Evolutionary conservation across 2,888 invertebrate species (phyloP), one percentile per base, ranked within the genome.

Genomic region (Capitulum mitella): DNA sequence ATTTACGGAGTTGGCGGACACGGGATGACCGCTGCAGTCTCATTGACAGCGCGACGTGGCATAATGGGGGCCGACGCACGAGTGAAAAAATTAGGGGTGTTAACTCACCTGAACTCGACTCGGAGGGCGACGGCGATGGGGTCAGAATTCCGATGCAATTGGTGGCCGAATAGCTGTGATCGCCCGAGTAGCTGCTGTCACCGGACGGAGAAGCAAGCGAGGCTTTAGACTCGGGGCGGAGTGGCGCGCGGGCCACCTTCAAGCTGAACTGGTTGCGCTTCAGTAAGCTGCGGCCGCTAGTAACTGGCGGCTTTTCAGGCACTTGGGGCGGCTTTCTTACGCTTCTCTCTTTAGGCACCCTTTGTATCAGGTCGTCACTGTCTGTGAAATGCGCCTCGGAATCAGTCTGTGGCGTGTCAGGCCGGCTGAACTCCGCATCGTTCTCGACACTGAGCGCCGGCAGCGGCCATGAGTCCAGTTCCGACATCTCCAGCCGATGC

Each of bases 61-160:
- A 54, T 2, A 19, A 6, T 26, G n/a, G 26, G 22, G 8, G 26
- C 54, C 14, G 54, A 26, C 26, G 26, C 10, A 19, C 26, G 54
- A 54, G 54, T 2, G 1, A 29, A 58, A 10, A 14, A 19, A n/a
- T 58, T 34, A 16, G 37, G 26, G 29, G 29, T 16, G n/a, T n/a
- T 14, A 14, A 29, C 76, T 43, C 46, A 76, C 76, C 76, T 76
- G 76, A 76, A n/a, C 76, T 76, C 10, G 76, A 76, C 19, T 76
- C 76, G 0, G 76, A 76, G 14, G 43, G 76, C 3, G 76, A 76
- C 16, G 76, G 76, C 2, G 76, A 76, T 32, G 76, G 76, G 5
- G 76, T 76, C 46, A 76, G 76, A 29, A 76, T 46, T 12, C 46
- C 43, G 29, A 76, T 46, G 76, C 46, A 48, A 19, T 46, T 43